Evolutionary conservation across 2,888 invertebrate genomes (phyloP).

Genomic region (Pocota personata): DNA sequence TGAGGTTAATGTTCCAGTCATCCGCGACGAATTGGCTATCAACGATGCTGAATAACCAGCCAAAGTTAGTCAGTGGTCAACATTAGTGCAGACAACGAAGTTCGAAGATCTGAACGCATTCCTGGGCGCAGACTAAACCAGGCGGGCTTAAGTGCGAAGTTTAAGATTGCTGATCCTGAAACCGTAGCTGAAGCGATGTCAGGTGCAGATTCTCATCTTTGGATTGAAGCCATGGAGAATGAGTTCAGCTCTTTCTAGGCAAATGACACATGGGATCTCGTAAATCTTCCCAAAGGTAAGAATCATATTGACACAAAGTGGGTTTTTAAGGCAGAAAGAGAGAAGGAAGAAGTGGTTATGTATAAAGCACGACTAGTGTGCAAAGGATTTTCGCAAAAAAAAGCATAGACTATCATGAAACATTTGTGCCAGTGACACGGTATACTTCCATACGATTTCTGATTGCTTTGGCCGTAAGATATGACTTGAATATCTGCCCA

Average conservation of each 20-base stretch:
- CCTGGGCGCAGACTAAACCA: not conserved
- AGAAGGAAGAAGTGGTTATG: not conserved
- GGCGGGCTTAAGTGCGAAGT: not conserved
- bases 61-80: too few species aligned
- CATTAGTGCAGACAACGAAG: too few species aligned
- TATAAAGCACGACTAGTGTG: slow-evolving; percentile 14
- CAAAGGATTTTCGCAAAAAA: slow-evolving; percentile 5
- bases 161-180: slow-evolving; percentile 30
- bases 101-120: not conserved
- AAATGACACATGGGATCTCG: slow-evolving; percentile 22
- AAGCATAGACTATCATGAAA: slow-evolving; percentile 23
- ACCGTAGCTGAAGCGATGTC: slow-evolving; percentile 66
- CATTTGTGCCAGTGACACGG: slow-evolving; percentile 5
- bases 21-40: too few species aligned
- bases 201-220: slow-evolving; percentile 41
- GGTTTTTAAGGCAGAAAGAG: slow-evolving; percentile 12
- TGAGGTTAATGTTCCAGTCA: too few species aligned
- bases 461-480: slow-evolving; percentile 33
- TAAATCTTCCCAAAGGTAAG: slow-evolving; percentile 27
- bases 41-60: not conserved
- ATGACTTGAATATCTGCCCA: slow-evolving; percentile 36
- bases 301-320: slow-evolving; percentile 9
- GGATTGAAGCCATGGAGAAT: slow-evolving; percentile 73
- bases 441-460: slow-evolving; percentile 32
- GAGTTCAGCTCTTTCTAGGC: slow-evolving; percentile 33